These are phyloP conservation scores for Pseudomugil gertrudae DNA, from an alignment of 2,797 vertebrate species.

Conservation along the genomic window DNA sequence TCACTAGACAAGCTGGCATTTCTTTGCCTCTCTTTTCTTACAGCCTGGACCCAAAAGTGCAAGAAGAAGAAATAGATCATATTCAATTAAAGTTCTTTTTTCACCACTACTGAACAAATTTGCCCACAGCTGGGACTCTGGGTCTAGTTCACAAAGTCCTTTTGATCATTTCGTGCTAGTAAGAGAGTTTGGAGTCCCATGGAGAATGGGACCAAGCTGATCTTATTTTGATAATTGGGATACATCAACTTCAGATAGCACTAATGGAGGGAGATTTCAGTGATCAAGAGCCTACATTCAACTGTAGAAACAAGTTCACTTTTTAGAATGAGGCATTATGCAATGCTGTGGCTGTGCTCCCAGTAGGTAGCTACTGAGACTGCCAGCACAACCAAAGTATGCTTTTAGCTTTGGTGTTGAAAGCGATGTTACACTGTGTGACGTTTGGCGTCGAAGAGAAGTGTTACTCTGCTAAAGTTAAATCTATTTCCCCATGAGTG, in stretches of 20 bases:
- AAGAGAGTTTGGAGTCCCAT: conserved; percentile 74
- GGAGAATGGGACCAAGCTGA: conserved; percentile 73
- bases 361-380: conserved; percentile 57
- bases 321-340: conserved; percentile 67
- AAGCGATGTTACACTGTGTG: conserved; percentile 36
- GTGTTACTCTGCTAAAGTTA: conserved; percentile 59
- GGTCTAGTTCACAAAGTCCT: conserved; percentile 77
- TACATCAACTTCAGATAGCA: conserved; percentile 77
- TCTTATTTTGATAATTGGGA: conserved; percentile 83
- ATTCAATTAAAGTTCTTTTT: conserved; percentile 77
- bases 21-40: conserved; percentile 48
- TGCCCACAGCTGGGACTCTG: conserved; percentile 79
- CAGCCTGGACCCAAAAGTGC: conserved; percentile 44
- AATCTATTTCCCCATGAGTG: conserved; percentile 72
- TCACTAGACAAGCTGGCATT: conserved; percentile 47
- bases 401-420: conserved; percentile 61
- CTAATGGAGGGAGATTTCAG: conserved; percentile 77
- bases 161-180: conserved; percentile 79
- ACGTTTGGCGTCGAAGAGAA: conserved; percentile 44
- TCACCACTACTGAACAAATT: conserved; percentile 71
- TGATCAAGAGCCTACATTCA: conserved; percentile 74
- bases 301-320: conserved; percentile 69
- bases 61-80: conserved; percentile 72
- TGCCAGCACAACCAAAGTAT: conserved; percentile 42
- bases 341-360: conserved; percentile 62